These are phyloP conservation scores for Myotis pilosus DNA, from an alignment of 2,797 vertebrate genomes.

Conservation along the genomic window DNA sequence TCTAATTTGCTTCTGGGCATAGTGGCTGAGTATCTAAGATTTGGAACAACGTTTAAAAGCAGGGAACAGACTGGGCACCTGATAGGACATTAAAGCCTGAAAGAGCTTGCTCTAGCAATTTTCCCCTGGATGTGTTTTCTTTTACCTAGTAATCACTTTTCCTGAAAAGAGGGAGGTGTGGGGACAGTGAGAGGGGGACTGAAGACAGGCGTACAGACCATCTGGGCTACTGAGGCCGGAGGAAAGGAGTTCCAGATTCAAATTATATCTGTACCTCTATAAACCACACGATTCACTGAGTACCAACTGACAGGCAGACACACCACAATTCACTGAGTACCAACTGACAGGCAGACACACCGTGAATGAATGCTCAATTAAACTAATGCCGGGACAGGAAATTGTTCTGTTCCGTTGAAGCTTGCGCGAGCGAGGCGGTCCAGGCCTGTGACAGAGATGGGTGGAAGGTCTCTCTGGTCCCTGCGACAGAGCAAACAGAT, in stretches of 20 bases:
- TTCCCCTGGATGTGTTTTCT: not conserved
- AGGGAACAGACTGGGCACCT: not conserved
- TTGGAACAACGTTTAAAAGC: not conserved
- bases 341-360: not conserved
- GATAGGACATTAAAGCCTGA: not conserved
- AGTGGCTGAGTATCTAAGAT: not conserved
- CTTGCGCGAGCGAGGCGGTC: not conserved
- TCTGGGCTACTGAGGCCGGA: not conserved
- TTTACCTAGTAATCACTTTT: not conserved
- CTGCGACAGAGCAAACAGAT: not conserved
- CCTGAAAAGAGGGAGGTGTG: not conserved
- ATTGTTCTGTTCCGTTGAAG: not conserved
- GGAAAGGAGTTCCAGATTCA: not conserved
- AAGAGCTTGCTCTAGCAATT: not conserved
- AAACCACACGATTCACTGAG: not conserved
- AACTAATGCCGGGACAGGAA: not conserved
- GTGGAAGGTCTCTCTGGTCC: not conserved
- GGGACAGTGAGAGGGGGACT: not conserved
- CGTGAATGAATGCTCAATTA: not conserved
- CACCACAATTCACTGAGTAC: not conserved
- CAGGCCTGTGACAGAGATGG: not conserved
- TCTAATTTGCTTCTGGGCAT: not conserved
- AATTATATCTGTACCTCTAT: not conserved
- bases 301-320: not conserved
- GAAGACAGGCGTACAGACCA: not conserved